Evolutionary conservation across 2,888 invertebrate species (phyloP).

Genomic region (Thera obeliscata): DNA sequence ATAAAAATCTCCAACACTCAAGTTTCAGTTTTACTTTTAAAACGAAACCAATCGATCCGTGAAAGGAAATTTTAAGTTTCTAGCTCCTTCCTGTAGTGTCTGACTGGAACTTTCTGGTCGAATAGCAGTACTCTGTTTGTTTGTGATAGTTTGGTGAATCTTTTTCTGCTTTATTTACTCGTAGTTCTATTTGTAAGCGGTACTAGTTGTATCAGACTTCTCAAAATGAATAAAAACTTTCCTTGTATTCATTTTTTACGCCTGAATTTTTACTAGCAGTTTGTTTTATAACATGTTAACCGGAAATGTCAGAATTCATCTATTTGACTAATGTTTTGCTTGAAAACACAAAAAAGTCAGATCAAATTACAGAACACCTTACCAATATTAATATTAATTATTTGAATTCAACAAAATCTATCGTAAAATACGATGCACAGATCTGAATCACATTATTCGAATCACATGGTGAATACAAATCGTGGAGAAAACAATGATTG

Average conservation of each 20-base stretch:
- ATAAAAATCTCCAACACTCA: background rate
- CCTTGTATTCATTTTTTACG: too few relatives aligned
- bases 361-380: conserved; percentile 15
- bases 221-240: too few relatives aligned
- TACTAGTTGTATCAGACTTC: too few relatives aligned
- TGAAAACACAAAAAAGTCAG: too few relatives aligned
- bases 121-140: conserved; percentile 6
- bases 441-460: conserved; percentile 39
- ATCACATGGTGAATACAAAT: conserved; percentile 56
- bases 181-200: background rate
- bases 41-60: conserved; percentile 13
- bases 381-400: too few relatives aligned
- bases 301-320: too few relatives aligned
- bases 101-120: conserved; percentile 14
- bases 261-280: too few relatives aligned
- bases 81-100: conserved; percentile 6
- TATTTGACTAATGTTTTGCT: too few relatives aligned
- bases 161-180: background rate
- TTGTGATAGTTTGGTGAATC: conserved; percentile 8
- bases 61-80: conserved; percentile 13
- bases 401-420: conserved; percentile 42
- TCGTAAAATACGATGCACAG: conserved; percentile 40
- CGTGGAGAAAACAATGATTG: conserved; percentile 59
- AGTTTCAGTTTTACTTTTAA: background rate
- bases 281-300: too few relatives aligned